Evolutionary conservation across 2,888 invertebrate genomes (phyloP).

Genomic region (Rhamnusium bicolor): DNA sequence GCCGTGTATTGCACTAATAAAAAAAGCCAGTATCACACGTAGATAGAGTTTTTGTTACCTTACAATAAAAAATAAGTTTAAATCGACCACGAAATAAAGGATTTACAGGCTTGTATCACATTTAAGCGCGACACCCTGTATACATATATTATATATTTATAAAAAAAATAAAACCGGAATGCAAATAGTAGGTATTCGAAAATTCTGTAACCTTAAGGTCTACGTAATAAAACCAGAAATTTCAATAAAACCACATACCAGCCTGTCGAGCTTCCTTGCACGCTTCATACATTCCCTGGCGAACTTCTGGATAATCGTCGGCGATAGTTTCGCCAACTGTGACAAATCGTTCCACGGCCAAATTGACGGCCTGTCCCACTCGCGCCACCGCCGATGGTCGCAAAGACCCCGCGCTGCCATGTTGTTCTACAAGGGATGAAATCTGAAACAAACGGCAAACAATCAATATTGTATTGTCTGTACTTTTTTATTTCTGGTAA

Average conservation of each 20-base stretch:
- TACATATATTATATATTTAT: too few species aligned
- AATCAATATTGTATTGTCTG: neutral
- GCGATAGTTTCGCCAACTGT: conserved; percentile 99
- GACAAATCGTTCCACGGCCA: conserved; percentile 98
- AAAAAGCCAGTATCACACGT: too few species aligned
- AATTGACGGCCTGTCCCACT: conserved; percentile 96
- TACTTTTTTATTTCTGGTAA: neutral
- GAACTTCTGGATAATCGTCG: conserved; percentile 97
- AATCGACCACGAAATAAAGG: too few species aligned
- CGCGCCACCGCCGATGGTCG: conserved; percentile 88
- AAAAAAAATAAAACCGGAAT: neutral
- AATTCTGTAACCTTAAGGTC: neutral
- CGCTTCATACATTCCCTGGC: conserved; percentile 98
- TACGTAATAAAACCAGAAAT: neutral
- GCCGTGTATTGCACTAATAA: too few species aligned
- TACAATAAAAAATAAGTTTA: too few species aligned
- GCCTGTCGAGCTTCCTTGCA: conserved; percentile 97
- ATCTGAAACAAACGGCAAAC: conserved; percentile 76
- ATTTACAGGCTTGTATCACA: too few species aligned
- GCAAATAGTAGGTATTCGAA: neutral
- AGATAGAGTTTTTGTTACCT: too few species aligned
- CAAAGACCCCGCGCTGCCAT: conserved; percentile 75
- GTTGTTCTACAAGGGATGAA: conserved; percentile 88
- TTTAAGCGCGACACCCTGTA: too few species aligned
- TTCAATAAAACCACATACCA: conserved; percentile 75